Percentiles rank a stretch among this genome's conserved stretches.
phyloP scores from a whole-genome alignment of 2,888 invertebrate species.

The Sceliomorpha sp. region DNA sequence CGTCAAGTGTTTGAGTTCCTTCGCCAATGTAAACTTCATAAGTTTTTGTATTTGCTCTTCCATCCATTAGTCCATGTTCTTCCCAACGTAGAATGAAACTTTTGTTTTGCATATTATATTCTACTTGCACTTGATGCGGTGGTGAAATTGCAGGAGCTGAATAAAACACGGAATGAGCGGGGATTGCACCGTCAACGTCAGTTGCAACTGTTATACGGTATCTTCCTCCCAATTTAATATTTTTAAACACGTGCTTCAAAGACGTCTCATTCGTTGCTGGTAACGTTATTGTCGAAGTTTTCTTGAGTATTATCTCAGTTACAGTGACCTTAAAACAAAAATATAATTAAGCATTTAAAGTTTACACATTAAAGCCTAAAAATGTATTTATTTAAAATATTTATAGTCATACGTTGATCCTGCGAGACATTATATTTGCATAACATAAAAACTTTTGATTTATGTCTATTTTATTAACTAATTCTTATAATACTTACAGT shows the following conservation, averaged over 20 bases:
- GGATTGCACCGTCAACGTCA: conserved; percentile 79
- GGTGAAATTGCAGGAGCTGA: conserved; percentile 83
- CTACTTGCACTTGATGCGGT: conserved; percentile 85
- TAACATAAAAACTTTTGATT: too few relatives aligned
- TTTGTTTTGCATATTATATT: conserved; percentile 81
- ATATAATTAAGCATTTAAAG: too few relatives aligned
- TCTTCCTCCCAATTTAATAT: conserved; percentile 82
- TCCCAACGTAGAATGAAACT: conserved; percentile 86
- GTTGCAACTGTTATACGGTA: conserved; percentile 82
- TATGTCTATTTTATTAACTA: not conserved
- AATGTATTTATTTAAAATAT: too few relatives aligned
- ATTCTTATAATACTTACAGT: conserved; percentile 81
- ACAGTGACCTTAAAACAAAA: conserved; percentile 80
- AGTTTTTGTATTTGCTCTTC: conserved; percentile 71
- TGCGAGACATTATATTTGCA: too few relatives aligned
- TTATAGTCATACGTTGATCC: too few relatives aligned
- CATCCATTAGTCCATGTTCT: conserved; percentile 79
- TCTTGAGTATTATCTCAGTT: conserved; percentile 80
- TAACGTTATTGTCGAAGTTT: conserved; percentile 80
- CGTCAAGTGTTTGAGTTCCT: conserved; percentile 81
- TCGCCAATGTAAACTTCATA: conserved; percentile 86
- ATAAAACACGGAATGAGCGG: conserved; percentile 81
- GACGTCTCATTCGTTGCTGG: conserved; percentile 81
- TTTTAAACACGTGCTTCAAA: conserved; percentile 82
- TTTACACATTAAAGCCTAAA: too few relatives aligned